Conservation (phyloP, 2,113 vertebrate genomes). For the Elephas maximus region DNA sequence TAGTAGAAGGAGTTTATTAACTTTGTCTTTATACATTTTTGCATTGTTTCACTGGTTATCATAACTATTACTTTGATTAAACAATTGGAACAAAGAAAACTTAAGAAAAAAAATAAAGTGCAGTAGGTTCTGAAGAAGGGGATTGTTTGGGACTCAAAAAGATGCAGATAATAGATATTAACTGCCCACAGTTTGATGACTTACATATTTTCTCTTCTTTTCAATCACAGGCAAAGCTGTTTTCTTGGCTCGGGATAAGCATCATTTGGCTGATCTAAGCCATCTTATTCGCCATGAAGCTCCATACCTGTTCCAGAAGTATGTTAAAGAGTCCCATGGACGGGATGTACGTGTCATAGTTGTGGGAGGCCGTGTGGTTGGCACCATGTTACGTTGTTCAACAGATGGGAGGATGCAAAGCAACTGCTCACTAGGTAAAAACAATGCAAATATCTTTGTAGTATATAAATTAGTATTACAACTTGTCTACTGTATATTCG, state of each 20-base stretch:
- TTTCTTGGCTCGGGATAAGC: conserved; percentile 92
- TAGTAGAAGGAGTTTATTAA: neutral
- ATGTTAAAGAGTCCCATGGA: conserved; percentile 91
- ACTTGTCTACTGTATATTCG: neutral
- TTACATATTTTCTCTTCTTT: conserved; percentile 5
- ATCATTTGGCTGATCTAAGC: conserved; percentile 91
- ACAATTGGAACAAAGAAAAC: neutral
- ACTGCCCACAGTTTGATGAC: neutral
- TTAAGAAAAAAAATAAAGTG: neutral
- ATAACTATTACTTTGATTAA: conserved; percentile 3
- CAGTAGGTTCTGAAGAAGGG: conserved; percentile 38
- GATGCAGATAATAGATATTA: neutral
- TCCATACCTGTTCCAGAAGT: conserved; percentile 92
- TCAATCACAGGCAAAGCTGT: conserved; percentile 90
- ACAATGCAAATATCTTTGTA: neutral
- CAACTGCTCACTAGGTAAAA: conserved; percentile 92
- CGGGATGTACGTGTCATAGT: conserved; percentile 92
- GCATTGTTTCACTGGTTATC: neutral
- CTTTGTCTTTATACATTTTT: conserved; percentile 18
- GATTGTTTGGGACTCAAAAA: neutral
- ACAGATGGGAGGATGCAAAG: conserved; percentile 93
- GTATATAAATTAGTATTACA: neutral
- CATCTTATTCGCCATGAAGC: conserved; percentile 92
- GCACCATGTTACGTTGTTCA: conserved; percentile 92
- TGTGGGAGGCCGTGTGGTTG: conserved; percentile 92